Evolutionary conservation across 1,140 invertebrate species (phyloP), one percentile per base, ranked within the genome.

Genomic region (Anthonomus grandis): DNA sequence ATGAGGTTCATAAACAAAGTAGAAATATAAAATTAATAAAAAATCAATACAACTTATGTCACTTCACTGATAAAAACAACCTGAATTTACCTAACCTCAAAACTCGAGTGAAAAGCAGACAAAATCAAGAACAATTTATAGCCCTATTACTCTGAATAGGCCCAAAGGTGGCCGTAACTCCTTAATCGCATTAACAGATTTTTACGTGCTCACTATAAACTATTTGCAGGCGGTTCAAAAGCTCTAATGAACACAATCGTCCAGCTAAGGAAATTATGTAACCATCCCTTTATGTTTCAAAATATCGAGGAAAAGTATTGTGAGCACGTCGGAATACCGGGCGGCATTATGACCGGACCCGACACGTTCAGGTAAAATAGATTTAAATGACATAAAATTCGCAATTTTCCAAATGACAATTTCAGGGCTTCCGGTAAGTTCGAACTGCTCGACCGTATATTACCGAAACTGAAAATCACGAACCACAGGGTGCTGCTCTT

Each of bases 161-260:
- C n/a, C n/a, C n/a, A n/a, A n/a, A n/a, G n/a, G n/a, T n/a, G n/a
- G n/a, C n/a, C n/a, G n/a, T n/a, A n/a, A n/a, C n/a, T n/a, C n/a
- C n/a, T n/a, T n/a, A n/a, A n/a, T n/a, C n/a, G n/a, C n/a, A n/a
- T n/a, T n/a, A n/a, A n/a, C n/a, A n/a, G n/a, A n/a, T n/a, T n/a
- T n/a, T n/a, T n/a, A n/a, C n/a, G n/a, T n/a, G n/a, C n/a, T n/a
- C n/a, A n/a, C n/a, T n/a, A n/a, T n/a, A n/a, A n/a, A n/a, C n/a
- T 1, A 38, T 8, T 56, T 34, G 21, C 19, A 71, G 93, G 94
- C 44, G 93, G 93, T 6, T 86, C 93, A 17, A 96, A 96, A 75
- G 92, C 95, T 6, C 78, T 99, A n/a, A 98, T 98, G 95, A 99
- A 99, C 74, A 98, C 95, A 0, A 97, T 99, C 67, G 96, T 99